Evolutionary conservation across 2,888 invertebrate genomes (phyloP).

Genomic region (Dryocosmus kuriphilus): DNA sequence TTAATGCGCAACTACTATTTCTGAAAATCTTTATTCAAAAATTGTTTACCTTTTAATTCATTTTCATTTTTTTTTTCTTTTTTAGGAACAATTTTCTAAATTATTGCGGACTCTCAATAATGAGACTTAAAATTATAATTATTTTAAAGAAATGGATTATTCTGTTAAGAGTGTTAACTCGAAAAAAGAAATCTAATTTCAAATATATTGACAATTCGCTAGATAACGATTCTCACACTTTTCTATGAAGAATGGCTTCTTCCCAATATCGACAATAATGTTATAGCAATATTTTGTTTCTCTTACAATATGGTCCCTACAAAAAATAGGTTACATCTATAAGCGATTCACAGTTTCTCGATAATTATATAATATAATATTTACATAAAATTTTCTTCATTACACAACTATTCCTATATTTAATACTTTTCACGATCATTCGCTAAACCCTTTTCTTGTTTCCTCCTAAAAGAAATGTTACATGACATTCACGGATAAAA

Average conservation of each 20-base stretch:
- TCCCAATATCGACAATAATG: constrained; percentile 28
- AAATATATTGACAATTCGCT: constrained; percentile 6
- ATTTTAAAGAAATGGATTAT: not conserved
- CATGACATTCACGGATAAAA: not conserved
- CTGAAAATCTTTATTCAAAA: constrained; percentile 3
- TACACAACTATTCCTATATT: constrained; percentile 11
- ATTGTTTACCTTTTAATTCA: not conserved
- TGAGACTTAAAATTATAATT: not conserved
- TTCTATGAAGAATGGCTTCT: not conserved
- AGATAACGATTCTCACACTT: constrained; percentile 8
- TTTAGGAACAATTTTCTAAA: not conserved
- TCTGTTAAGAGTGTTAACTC: not conserved
- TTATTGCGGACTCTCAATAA: not conserved
- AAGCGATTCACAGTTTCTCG: constrained; percentile 33
- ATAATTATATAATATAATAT: constrained; percentile 6
- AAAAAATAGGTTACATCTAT: constrained; percentile 41
- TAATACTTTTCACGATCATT: constrained; percentile 30
- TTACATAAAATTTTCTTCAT: constrained; percentile 8
- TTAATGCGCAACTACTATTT: not conserved
- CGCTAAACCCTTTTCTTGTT: not conserved
- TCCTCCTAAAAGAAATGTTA: constrained; percentile 14
- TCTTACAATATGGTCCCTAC: constrained; percentile 30
- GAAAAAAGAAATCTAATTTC: not conserved
- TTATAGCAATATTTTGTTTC: constrained; percentile 15
- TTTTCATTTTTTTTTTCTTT: not conserved